Evolutionary conservation across 2,888 invertebrate genomes (phyloP).

Genomic region (Chydorus sphaericus): DNA sequence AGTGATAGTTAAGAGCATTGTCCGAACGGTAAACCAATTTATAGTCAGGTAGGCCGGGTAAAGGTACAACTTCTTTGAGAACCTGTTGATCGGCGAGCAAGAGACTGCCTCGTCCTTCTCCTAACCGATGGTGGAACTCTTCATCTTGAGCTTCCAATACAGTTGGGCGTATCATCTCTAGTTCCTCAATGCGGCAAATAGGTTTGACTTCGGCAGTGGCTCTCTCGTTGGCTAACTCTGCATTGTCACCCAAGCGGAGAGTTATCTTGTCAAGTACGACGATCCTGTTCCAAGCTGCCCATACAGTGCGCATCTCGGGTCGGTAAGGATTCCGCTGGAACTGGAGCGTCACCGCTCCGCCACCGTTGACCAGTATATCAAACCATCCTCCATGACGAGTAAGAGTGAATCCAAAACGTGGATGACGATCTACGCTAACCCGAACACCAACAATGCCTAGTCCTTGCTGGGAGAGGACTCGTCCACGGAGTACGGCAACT

Average conservation of each 20-base stretch:
- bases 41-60: background rate
- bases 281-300: slow-evolving; percentile 96
- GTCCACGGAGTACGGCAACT: slow-evolving; percentile 96
- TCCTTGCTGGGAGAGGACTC: slow-evolving; percentile 86
- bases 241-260: slow-evolving; percentile 66
- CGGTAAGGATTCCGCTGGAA: slow-evolving; percentile 91
- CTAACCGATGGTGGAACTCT: background rate
- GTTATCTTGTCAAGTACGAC: slow-evolving; percentile 71
- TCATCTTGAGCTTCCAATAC: background rate
- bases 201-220: background rate
- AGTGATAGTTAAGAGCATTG: background rate
- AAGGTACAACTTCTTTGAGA: background rate
- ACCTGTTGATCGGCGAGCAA: slow-evolving; percentile 3
- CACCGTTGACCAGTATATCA: slow-evolving; percentile 96
- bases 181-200: background rate
- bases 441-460: slow-evolving; percentile 93
- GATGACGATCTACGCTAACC: slow-evolving; percentile 85
- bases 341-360: slow-evolving; percentile 89
- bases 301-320: slow-evolving; percentile 71
- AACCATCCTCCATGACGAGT: slow-evolving; percentile 93
- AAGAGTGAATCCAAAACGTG: slow-evolving; percentile 88
- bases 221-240: background rate
- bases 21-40: background rate
- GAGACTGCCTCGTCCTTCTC: background rate
- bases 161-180: background rate